Base-by-base conservation (phyloP, 2,113 vertebrate genomes). In the Falcunculus frontatus region DNA sequence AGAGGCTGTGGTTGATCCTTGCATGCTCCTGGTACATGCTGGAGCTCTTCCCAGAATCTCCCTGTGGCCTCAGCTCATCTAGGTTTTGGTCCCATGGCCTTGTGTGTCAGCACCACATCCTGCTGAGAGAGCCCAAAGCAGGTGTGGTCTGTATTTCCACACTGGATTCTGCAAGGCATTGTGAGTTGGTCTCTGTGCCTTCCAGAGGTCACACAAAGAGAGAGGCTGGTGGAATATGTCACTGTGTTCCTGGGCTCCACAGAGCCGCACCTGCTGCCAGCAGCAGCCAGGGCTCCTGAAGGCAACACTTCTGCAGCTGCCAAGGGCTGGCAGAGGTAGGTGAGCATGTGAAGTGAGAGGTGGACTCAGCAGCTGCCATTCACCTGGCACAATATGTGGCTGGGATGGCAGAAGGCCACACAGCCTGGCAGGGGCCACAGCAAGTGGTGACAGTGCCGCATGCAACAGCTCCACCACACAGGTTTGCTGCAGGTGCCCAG, bases 371-470 rank as follows among this genome's bases (percentile, higher is more conserved):
- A 72, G 69, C 13, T 14, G 23, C 46, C 59, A 6, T 35, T 55
- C 33, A 25, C 10, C 27, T 44, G 35, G 14, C 33, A 63, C 35
- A 64, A 7, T 10, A 1, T 29, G 20, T 22, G n/a, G 37, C 1
- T 50, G 49, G 41, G 37, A 27, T 35, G 55, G 37, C 77, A 57
- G 52, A 47, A 93, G 69, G 55, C 25, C 44, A 20, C 2, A 1
- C 5, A 62, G 59, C 27, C 32, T 5, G 18, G 16, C 4, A 7
- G 17, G 25, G 25, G 20, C 18, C 1, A 0, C 62, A 56, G 41
- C n/a, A 29, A 46, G 25, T 3, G 2, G 49, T 19, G 42, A n/a
- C 30, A 75, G 44, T 2, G 4, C 25, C 35, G 70, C 1, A 0
- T 12, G n/a, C 30, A 27, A 2, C 49, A 52, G 15, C n/a, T 46